Conservation (phyloP, 2,797 vertebrate genomes). For the Eospalax fontanierii region DNA sequence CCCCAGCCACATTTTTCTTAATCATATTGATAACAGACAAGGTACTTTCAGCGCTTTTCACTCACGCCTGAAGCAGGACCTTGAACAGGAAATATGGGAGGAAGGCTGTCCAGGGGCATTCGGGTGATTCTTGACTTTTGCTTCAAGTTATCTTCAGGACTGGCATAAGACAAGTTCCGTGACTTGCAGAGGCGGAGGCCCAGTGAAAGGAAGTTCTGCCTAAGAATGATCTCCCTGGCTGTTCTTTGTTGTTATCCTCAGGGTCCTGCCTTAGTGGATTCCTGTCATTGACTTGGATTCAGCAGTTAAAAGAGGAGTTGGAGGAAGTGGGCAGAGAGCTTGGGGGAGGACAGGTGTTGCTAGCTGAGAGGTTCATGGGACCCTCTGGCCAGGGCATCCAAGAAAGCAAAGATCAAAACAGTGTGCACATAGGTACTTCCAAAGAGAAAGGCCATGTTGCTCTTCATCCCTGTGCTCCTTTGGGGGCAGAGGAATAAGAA, state of each 20-base stretch:
- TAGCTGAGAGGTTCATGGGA: background rate
- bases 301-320: background rate
- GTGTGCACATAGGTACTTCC: fast-evolving
- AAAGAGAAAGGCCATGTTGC: background rate
- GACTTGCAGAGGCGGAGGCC: background rate
- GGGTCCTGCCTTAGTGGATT: background rate
- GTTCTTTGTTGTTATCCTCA: background rate
- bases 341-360: background rate
- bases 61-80: conserved; percentile 32
- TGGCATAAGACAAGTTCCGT: background rate
- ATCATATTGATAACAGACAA: conserved; percentile 41
- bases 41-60: conserved; percentile 55
- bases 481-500: background rate
- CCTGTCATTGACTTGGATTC: background rate
- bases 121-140: background rate
- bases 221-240: background rate
- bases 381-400: background rate
- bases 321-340: background rate
- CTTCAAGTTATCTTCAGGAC: background rate
- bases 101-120: background rate
- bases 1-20: conserved; percentile 72
- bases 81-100: conserved; percentile 23
- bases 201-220: too few relatives aligned
- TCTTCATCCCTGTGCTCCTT: background rate
- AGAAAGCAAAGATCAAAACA: background rate